Base-by-base conservation (phyloP, 1,140 invertebrate species). In the Chymomyza costata region DNA sequence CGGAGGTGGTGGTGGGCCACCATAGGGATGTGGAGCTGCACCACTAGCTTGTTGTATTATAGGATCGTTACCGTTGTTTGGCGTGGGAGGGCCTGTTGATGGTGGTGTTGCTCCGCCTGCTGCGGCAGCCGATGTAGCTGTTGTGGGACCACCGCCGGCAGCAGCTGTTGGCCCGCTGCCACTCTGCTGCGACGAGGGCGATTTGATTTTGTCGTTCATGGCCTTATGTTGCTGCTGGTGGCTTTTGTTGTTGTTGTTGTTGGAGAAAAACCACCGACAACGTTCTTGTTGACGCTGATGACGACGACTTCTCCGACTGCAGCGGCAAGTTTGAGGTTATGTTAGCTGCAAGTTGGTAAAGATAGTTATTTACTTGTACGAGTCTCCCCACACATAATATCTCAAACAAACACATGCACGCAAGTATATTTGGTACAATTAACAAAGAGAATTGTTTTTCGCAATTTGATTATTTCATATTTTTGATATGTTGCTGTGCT, bases 161-260 rank as follows among this genome's bases (percentile, higher is more conserved):
- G 47, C 45, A 15, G 50, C 51, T 43, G 46, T 38, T 35, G 48
- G 47, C 19, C 50, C 53, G 38, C 56, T 53, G 45, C 56, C 54
- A 54, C 62, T 58, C 58, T 66, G 61, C 46, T 83, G 76, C 34
- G 68, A 61, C 45, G 83, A 84, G 48, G 82, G 82, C 51, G 82
- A 84, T 61, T 84, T 84, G 46, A 83, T 84, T 82, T 84, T 84
- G 19, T 84, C 82, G 81, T 84, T 84, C 82, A 84, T 84, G 40
- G 55, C 52, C 18, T 63, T 44, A 32, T 34, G 59, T 46, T 51
- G 65, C 53, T 61, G 11, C 35, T 6, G 11, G 6, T 14, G 11
- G 35, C 11, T 25, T 2, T 38, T 38, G 11, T 44, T 19, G 53
- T 39, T 67, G 62, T 53, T 30, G 46, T 49, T 56, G 39, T 55